These are phyloP conservation scores for Hyalella azteca DNA, from an alignment of 2,888 invertebrate species.

Conservation along the genomic window DNA sequence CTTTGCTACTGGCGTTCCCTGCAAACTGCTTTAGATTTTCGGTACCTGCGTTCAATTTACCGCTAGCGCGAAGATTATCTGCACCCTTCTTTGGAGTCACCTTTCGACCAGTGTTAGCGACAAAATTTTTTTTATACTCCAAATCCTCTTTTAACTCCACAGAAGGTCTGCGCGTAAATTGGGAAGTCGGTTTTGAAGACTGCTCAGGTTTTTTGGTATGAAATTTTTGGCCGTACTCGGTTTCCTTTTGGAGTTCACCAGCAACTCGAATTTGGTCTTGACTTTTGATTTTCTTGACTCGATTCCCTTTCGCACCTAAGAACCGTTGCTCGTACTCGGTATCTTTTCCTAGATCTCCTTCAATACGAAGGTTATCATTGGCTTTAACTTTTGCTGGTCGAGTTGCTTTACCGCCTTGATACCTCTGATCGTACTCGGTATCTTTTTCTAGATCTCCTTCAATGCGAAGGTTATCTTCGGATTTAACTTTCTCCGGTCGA, in stretches of 20 bases:
- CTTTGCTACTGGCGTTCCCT: not conserved
- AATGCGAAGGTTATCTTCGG: constrained; percentile 35
- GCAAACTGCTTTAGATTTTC: not conserved
- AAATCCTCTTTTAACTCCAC: constrained; percentile 8
- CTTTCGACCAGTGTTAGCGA: not conserved
- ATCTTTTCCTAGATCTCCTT: constrained; percentile 47
- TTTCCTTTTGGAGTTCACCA: constrained; percentile 45
- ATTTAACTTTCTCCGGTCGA: not conserved
- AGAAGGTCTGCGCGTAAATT: not conserved
- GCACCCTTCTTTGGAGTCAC: not conserved
- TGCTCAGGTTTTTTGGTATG: not conserved
- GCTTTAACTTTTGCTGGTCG: not conserved
- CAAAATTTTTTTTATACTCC: constrained; percentile 28
- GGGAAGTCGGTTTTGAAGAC: not conserved
- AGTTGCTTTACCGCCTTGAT: constrained; percentile 36
- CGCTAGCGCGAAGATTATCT: not conserved
- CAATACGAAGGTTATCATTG: constrained; percentile 37
- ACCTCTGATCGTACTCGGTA: constrained; percentile 48
- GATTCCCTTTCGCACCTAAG: constrained; percentile 23
- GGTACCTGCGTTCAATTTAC: not conserved
- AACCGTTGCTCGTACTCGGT: constrained; percentile 48
- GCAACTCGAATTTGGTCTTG: constrained; percentile 39
- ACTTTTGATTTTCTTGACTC: constrained; percentile 21
- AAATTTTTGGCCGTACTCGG: constrained; percentile 46
- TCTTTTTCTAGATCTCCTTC: constrained; percentile 48